Conservation (phyloP, 2,797 vertebrate species). For the Sebastiscus tertius region DNA sequence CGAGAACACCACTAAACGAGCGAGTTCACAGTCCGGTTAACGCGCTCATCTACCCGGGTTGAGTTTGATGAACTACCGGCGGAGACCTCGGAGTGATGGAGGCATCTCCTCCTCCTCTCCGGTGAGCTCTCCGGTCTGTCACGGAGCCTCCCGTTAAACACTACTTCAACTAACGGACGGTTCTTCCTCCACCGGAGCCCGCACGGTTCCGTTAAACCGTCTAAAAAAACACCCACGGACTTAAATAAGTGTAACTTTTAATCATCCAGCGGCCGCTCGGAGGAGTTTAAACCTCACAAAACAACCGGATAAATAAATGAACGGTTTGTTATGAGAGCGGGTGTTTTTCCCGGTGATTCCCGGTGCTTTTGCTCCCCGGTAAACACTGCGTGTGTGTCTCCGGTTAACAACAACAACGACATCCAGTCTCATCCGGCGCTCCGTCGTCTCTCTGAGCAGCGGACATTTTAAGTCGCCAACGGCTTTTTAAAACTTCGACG, state of each 20-base stretch:
- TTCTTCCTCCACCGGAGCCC: too few relatives aligned
- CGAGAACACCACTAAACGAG: not conserved
- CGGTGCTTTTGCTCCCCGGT: too few relatives aligned
- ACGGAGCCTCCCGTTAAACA: not conserved
- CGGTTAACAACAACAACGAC: conserved; percentile 15
- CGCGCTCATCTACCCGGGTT: not conserved
- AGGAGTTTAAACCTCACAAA: not conserved
- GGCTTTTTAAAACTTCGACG: conserved; percentile 52
- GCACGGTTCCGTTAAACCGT: not conserved
- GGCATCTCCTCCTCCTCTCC: conserved; percentile 37
- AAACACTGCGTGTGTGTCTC: too few relatives aligned
- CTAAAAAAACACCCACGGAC: not conserved
- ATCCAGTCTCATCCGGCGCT: not conserved
- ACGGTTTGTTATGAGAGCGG: not conserved
- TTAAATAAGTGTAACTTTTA: conserved; percentile 11
- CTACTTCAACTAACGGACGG: too few relatives aligned
- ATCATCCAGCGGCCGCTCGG: not conserved
- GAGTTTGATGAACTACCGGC: not conserved
- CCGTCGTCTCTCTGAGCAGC: conserved; percentile 42
- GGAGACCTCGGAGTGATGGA: not conserved
- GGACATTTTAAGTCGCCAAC: conserved; percentile 71
- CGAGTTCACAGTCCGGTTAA: not conserved
- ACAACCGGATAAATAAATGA: not conserved
- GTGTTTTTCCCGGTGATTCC: too few relatives aligned
- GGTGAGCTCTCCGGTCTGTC: conserved; percentile 23